A percentile compares a stretch with the other conserved stretches of the same genome.
Evolutionary conservation across 2,888 invertebrate species (phyloP).

Genomic region (Ecdyonurus torrentis): DNA sequence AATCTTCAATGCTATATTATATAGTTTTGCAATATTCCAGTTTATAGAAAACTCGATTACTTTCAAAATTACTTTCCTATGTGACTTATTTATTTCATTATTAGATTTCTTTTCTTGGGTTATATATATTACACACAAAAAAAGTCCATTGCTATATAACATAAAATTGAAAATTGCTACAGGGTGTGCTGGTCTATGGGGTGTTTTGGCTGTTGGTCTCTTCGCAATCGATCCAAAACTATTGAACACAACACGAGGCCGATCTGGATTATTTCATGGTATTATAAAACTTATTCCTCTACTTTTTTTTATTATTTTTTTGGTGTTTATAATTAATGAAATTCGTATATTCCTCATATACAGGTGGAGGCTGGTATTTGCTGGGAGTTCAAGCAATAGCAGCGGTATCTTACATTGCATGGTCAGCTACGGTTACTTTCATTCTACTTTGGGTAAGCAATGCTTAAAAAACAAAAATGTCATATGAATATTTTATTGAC

Average conservation of each 20-base stretch:
- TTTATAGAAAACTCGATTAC: not conserved
- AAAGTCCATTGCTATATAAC: too few relatives aligned
- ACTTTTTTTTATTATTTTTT: not conserved
- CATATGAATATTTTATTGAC: too few relatives aligned
- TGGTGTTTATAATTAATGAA: not conserved
- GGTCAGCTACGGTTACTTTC: slow-evolving; percentile 59
- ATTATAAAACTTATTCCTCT: not conserved
- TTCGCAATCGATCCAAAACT: slow-evolving; percentile 76
- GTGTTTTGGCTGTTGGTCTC: slow-evolving; percentile 71
- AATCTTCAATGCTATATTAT: too few relatives aligned
- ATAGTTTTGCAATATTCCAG: too few relatives aligned
- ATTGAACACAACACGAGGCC: slow-evolving; percentile 51
- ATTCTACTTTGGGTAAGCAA: slow-evolving; percentile 52
- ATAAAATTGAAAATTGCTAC: too few relatives aligned
- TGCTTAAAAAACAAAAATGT: too few relatives aligned
- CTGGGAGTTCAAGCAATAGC: slow-evolving; percentile 67
- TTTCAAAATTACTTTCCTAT: not conserved
- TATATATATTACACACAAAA: too few relatives aligned
- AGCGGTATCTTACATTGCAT: slow-evolving; percentile 47
- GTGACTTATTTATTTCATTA: too few relatives aligned
- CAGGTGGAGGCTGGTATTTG: slow-evolving; percentile 76
- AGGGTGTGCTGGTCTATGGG: slow-evolving; percentile 36
- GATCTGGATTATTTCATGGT: slow-evolving; percentile 28
- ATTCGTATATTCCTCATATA: not conserved
- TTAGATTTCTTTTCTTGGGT: too few relatives aligned